Evolutionary conservation across 2,888 invertebrate genomes (phyloP).

Genomic region (Cheilosia vernalis): DNA sequence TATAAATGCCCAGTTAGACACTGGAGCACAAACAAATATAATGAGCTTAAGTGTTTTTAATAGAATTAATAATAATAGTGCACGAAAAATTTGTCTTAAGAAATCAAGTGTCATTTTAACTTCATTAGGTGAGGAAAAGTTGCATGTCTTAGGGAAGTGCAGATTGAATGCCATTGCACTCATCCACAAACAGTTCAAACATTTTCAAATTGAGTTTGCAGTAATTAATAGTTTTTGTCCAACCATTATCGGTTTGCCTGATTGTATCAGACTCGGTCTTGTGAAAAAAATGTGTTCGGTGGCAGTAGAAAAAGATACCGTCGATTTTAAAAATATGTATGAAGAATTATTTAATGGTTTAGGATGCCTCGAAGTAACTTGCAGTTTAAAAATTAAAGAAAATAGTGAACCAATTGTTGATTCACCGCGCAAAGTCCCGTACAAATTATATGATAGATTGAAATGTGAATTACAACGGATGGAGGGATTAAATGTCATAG

Average conservation of each 20-base stretch:
- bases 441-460: not conserved
- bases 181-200: not conserved
- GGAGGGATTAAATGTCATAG: constrained; percentile 26
- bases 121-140: constrained; percentile 7
- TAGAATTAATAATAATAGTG: not conserved
- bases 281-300: constrained; percentile 1
- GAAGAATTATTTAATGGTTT: constrained; percentile 5
- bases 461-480: constrained; percentile 7
- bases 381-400: not conserved
- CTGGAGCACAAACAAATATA: not conserved
- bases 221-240: not conserved
- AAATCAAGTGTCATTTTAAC: not conserved
- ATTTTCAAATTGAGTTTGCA: not conserved
- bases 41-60: not conserved
- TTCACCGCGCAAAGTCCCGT: not conserved
- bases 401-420: constrained; percentile 10
- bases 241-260: not conserved
- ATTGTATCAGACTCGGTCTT: not conserved
- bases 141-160: not conserved
- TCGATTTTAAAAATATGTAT: not conserved
- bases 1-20: not conserved
- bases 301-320: not conserved
- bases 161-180: not conserved
- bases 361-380: constrained; percentile 6
- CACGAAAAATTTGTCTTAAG: not conserved